These are phyloP conservation scores for Amblyjoppa proteus DNA, from an alignment of 2,888 invertebrate genomes.

Conservation along the genomic window DNA sequence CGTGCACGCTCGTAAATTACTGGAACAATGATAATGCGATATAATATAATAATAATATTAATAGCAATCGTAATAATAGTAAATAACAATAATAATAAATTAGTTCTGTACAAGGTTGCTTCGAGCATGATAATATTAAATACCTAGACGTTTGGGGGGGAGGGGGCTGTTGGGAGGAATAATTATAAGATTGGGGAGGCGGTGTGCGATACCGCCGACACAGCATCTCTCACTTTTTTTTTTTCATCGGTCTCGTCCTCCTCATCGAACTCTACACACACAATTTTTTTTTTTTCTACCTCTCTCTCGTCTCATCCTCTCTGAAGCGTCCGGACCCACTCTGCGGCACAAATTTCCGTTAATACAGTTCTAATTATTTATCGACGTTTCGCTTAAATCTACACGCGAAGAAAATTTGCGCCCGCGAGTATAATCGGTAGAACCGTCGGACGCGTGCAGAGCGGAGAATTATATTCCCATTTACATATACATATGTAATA, in stretches of 20 bases:
- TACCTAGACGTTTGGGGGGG: slow-evolving; percentile 65
- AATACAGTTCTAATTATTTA: neutral
- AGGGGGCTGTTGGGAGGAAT: slow-evolving; percentile 19
- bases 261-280: slow-evolving; percentile 28
- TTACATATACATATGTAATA: slow-evolving; percentile 31
- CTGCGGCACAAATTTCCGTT: neutral
- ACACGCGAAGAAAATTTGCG: neutral
- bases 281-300: slow-evolving; percentile 37
- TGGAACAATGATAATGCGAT: slow-evolving; percentile 81
- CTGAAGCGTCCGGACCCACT: slow-evolving; percentile 2
- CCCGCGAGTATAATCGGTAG: neutral
- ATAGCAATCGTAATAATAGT: slow-evolving; percentile 80
- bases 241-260: slow-evolving; percentile 59
- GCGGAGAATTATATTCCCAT: slow-evolving; percentile 6
- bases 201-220: slow-evolving; percentile 65
- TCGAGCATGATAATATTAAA: slow-evolving; percentile 81
- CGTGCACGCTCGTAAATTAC: slow-evolving; percentile 71
- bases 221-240: slow-evolving; percentile 71
- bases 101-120: slow-evolving; percentile 84
- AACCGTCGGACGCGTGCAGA: neutral
- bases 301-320: slow-evolving; percentile 20
- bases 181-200: slow-evolving; percentile 54
- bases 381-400: slow-evolving; percentile 9
- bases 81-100: slow-evolving; percentile 85
- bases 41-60: slow-evolving; percentile 77